A percentile compares a stretch with the other conserved stretches of the same genome.
phyloP scores from a whole-genome alignment of 2,888 invertebrate genomes.

The Pedicia rivosa region DNA sequence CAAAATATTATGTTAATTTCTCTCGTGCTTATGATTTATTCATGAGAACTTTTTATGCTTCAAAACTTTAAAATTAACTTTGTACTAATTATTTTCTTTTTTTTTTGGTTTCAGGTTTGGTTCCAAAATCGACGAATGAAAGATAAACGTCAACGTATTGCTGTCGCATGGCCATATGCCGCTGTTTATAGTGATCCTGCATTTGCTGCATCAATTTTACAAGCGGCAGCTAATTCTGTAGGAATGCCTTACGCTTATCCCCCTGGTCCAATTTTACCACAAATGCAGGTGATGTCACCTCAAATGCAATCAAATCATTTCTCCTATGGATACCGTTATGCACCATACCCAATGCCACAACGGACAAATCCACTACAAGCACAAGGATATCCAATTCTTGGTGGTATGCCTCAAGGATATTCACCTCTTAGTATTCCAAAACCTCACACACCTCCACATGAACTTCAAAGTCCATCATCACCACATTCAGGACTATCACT shows the following conservation, averaged over 20 bases:
- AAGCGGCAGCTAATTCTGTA: constrained; percentile 68
- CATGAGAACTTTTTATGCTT: no score
- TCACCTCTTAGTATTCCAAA: constrained; percentile 21
- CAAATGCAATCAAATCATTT: constrained; percentile 35
- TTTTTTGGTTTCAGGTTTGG: constrained; percentile 61
- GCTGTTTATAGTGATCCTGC: constrained; percentile 89
- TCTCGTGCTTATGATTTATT: constrained; percentile 13
- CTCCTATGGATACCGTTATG: constrained; percentile 32
- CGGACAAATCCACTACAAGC: constrained; percentile 27
- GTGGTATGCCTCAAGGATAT: constrained; percentile 19
- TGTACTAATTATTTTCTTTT: constrained; percentile 7
- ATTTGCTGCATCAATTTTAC: constrained; percentile 80
- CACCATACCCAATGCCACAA: constrained; percentile 36
- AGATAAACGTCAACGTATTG: constrained; percentile 89
- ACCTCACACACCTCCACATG: constrained; percentile 29
- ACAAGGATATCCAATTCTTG: constrained; percentile 17
- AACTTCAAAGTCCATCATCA: constrained; percentile 27
- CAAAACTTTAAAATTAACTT: no score
- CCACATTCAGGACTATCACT: constrained; percentile 29
- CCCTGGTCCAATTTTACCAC: constrained; percentile 35
- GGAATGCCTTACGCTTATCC: constrained; percentile 46
- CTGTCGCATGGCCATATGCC: constrained; percentile 89
- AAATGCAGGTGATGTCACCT: constrained; percentile 39
- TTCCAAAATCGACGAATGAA: constrained; percentile 47
- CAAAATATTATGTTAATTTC: no score